Percentiles rank a stretch among this genome's conserved stretches.
Evolutionary conservation across 2,113 vertebrate species (phyloP).

Genomic region (Mus musculus): DNA sequence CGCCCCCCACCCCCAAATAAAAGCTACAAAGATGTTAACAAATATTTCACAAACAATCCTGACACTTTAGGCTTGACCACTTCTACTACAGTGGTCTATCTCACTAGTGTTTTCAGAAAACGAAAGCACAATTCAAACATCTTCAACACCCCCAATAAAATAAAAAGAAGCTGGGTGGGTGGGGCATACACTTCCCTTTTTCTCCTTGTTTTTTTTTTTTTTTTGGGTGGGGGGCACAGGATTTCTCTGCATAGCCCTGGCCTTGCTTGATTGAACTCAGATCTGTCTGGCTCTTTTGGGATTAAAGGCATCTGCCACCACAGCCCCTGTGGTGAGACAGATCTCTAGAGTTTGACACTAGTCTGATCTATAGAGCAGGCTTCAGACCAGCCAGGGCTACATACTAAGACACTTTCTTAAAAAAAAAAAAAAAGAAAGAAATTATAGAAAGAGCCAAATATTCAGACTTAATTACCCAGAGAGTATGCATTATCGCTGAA

Average conservation of each 20-base stretch:
- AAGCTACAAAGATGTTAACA: neutral
- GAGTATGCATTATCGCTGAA: neutral
- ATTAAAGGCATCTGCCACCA: too few species aligned
- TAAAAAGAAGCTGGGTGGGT: neutral
- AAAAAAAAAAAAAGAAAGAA: neutral
- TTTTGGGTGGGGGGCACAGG: too few species aligned
- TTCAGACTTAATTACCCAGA: neutral
- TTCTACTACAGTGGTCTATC: constrained; percentile 20
- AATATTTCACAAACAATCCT: neutral
- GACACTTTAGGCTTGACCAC: neutral
- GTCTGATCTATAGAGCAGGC: neutral
- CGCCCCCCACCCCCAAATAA: neutral
- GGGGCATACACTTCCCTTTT: neutral
- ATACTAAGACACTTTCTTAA: neutral
- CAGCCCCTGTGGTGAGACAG: neutral
- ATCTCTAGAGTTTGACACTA: neutral
- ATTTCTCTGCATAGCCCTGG: too few species aligned
- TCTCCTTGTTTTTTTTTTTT: too few species aligned
- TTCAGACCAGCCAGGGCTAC: neutral
- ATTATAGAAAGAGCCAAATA: neutral
- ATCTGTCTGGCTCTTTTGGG: too few species aligned
- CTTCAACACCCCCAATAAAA: neutral
- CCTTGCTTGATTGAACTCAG: too few species aligned
- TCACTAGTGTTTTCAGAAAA: constrained; percentile 55
- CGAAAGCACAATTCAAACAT: constrained; percentile 30